Conservation (phyloP, 2,888 invertebrate species). For the Lithophane ornitopus region DNA sequence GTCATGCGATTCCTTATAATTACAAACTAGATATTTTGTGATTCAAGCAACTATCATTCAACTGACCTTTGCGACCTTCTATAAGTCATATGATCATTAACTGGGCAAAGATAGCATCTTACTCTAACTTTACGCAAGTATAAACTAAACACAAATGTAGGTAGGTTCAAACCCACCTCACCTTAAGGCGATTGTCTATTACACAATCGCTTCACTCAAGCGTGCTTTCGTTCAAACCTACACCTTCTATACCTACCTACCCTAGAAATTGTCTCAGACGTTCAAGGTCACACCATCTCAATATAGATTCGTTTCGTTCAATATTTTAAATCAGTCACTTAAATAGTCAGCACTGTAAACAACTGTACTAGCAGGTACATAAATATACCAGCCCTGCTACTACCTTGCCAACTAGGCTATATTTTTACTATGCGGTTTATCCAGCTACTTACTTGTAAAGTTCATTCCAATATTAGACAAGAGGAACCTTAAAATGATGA, state of each 20-base stretch:
- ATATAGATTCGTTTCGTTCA: conserved; percentile 4
- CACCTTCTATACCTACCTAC: not conserved
- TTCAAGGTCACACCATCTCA: conserved; percentile 30
- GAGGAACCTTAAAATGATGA: not conserved
- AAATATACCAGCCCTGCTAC: not conserved
- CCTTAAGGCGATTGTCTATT: conserved; percentile 42
- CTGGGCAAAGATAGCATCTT: not conserved
- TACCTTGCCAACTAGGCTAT: not conserved
- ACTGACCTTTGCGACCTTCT: not conserved
- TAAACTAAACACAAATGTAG: conserved; percentile 2
- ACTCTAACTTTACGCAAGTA: conserved; percentile 1
- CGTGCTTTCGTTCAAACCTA: conserved; percentile 31
- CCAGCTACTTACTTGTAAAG: not conserved
- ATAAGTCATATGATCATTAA: not conserved
- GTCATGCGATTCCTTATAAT: not conserved
- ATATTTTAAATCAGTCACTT: conserved; percentile 5
- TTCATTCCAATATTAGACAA: not conserved
- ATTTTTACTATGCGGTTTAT: not conserved
- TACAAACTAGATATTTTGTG: not conserved
- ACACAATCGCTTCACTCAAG: conserved; percentile 47
- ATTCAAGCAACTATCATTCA: not conserved
- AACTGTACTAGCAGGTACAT: not conserved
- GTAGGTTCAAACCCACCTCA: conserved; percentile 4
- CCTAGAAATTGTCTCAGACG: conserved; percentile 38
- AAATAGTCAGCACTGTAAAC: not conserved